Evolutionary conservation across 35 echinoderm and acorn worm species (phyloP), one percentile per base, ranked within the genome.

Genomic region (Hemicentrotus pulcherrimus): DNA sequence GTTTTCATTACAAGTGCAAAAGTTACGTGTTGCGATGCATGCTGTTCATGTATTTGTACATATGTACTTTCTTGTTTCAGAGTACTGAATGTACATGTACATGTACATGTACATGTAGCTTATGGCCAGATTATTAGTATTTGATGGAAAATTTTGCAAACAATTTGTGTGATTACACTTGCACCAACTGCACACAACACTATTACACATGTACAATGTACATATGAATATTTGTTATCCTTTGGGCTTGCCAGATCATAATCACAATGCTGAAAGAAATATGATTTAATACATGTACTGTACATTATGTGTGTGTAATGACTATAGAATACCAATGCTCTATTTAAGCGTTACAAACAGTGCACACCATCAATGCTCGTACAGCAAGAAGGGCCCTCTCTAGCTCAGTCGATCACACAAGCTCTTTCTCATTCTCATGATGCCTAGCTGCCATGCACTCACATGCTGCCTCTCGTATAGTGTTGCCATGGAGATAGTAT

Each of bases 391-490:
- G 19, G 16, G 88, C 46, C 33, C 12, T 90, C 31, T 90, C 52
- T 88, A 31, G 9, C 86, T 88, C 86, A 41, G 35, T 41, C 35
- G 35, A 41, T 41, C 35, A 41, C 3, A 41, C 35, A 28, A 9
- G 9, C 22, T 86, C 86, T 31, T 22, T 86, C 32, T 86, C 86
- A 18, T 13, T 10, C 86, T 86, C 86, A 33, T 13, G 32, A 86
- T 86, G 22, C 46, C 31, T n/a, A 33, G 1, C 32, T 31, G 14
- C 47, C 10, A 32, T 22, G 10, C 48, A 94, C 32, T 32, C 47
- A 94, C 48, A 94, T 94, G 24, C 47, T 45, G 47, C 92, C 58
- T 32, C 92, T 58, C 58, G 92, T 94, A 94, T 65, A 5, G 19
- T 58, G 47, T 94, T 32, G 48, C 47, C 47, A 65, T 50, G 92